Percentiles rank a stretch among this genome's conserved stretches.
These are phyloP conservation scores for Pagetopsis macropterus DNA, from an alignment of 2,797 vertebrate genomes.

Conservation along the genomic window DNA sequence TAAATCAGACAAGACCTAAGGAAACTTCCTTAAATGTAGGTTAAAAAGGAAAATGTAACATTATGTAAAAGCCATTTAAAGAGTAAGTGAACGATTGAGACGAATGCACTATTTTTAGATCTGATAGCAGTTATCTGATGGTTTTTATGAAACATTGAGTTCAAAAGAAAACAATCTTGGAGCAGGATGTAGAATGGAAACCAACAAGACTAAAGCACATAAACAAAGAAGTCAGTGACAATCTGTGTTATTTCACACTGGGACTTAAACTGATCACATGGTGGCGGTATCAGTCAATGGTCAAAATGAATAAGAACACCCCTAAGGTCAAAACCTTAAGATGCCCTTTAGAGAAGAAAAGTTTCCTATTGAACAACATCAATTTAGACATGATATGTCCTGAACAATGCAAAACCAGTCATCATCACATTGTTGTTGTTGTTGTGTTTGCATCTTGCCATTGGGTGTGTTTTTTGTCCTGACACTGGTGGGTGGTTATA, in stretches of 20 bases:
- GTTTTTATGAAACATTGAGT: background rate
- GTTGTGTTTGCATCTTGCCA: background rate
- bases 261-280: slow-evolving; percentile 31
- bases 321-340: background rate
- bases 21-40: background rate
- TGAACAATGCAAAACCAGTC: background rate
- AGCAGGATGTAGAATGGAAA: background rate
- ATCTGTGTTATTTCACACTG: slow-evolving; percentile 45
- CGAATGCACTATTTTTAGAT: background rate
- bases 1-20: background rate
- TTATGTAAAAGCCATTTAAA: background rate
- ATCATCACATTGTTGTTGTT: background rate
- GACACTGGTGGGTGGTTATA: slow-evolving; percentile 9
- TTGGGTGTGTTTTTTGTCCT: slow-evolving; percentile 22
- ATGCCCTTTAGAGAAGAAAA: background rate
- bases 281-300: slow-evolving; percentile 20
- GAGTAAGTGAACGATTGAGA: background rate
- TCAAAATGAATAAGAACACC: slow-evolving; percentile 23
- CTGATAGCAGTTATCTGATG: background rate
- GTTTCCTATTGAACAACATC: background rate
- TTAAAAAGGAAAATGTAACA: background rate
- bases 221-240: slow-evolving; percentile 24
- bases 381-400: background rate
- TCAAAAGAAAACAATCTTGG: background rate
- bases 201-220: slow-evolving; percentile 12